Evolutionary conservation across 2,888 invertebrate species (phyloP).

Genomic region (Lissonota sp.): DNA sequence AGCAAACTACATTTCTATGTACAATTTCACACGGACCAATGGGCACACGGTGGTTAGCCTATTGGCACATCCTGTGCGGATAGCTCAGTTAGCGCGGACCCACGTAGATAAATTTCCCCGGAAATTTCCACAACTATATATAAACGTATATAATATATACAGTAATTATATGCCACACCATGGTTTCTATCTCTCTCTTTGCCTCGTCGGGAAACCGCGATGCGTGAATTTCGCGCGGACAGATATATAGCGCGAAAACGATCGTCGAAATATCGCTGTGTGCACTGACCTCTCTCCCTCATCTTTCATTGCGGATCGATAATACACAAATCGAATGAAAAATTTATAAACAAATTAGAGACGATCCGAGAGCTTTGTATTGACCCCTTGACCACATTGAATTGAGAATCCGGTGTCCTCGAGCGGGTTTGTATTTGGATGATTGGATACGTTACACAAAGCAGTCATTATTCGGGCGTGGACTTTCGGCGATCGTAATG

Average conservation of each 20-base stretch:
- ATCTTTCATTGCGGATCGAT: constrained; percentile 32
- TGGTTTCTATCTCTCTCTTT: constrained; percentile 29
- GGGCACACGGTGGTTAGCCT: constrained; percentile 45
- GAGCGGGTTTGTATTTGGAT: too few relatives aligned
- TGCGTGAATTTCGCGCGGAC: constrained; percentile 40
- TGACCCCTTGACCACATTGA: constrained; percentile 16
- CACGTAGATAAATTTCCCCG: constrained; percentile 62
- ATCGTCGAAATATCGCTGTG: constrained; percentile 49
- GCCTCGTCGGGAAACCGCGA: constrained; percentile 17
- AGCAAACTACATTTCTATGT: not conserved
- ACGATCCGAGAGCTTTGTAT: constrained; percentile 20
- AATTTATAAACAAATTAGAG: constrained; percentile 45
- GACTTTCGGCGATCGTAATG: constrained; percentile 45
- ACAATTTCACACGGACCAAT: constrained; percentile 10
- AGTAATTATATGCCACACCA: not conserved
- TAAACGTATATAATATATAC: not conserved
- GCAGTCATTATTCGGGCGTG: constrained; percentile 29
- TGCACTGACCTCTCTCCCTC: not conserved
- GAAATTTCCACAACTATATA: constrained; percentile 32
- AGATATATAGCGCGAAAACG: constrained; percentile 42
- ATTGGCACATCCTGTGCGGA: constrained; percentile 51
- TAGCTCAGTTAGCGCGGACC: constrained; percentile 60
- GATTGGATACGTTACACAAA: not conserved
- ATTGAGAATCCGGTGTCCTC: not conserved
- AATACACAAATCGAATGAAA: constrained; percentile 48